Evolutionary conservation across 2,888 invertebrate genomes (phyloP).

Genomic region (Philereme vetulata): DNA sequence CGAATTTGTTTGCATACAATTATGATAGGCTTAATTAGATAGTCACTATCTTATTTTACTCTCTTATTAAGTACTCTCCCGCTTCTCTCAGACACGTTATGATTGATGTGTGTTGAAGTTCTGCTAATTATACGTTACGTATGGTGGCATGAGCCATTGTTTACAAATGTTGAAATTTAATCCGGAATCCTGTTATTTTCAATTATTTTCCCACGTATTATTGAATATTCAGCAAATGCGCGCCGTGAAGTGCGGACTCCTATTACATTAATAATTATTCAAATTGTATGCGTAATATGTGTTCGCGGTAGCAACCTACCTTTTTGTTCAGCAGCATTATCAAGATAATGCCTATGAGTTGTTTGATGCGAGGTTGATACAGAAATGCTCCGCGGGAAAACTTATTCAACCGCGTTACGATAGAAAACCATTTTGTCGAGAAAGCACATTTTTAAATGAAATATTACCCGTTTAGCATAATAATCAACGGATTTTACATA

Average conservation of each 20-base stretch:
- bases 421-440: slow-evolving; percentile 25
- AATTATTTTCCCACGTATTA: slow-evolving; percentile 66
- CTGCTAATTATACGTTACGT: slow-evolving; percentile 34
- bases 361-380: slow-evolving; percentile 37
- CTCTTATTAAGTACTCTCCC: slow-evolving; percentile 6
- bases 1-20: no score
- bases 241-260: slow-evolving; percentile 51
- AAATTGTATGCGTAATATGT: slow-evolving; percentile 59
- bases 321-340: slow-evolving; percentile 56
- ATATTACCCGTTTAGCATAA: slow-evolving; percentile 23
- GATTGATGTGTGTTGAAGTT: background rate
- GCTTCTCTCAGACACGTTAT: background rate
- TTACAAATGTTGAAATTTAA: slow-evolving; percentile 41
- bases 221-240: slow-evolving; percentile 63
- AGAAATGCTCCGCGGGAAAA: slow-evolving; percentile 27
- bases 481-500: slow-evolving; percentile 15
- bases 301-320: slow-evolving; percentile 54
- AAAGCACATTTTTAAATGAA: slow-evolving; percentile 14
- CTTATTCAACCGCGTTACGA: slow-evolving; percentile 18
- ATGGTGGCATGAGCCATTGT: slow-evolving; percentile 50
- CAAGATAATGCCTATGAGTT: slow-evolving; percentile 46
- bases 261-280: slow-evolving; percentile 66
- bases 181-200: slow-evolving; percentile 51
- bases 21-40: no score
- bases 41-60: slow-evolving; percentile 32